phyloP scores from a whole-genome alignment of 2,113 vertebrate species.

The Paramisgurnus dabryanus region DNA sequence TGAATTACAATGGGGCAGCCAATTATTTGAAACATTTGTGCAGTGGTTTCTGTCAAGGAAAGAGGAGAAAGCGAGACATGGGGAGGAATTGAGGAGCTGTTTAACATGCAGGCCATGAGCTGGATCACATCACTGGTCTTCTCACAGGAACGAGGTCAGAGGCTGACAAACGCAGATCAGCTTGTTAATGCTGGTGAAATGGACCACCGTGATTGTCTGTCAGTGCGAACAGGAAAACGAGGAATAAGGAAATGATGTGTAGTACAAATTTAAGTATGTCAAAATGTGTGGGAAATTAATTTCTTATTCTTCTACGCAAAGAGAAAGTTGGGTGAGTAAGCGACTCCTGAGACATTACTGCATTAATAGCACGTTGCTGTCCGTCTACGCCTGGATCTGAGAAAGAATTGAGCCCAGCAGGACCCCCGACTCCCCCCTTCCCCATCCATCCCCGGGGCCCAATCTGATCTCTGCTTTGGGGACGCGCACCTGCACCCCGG shows the following conservation, averaged over 20 bases:
- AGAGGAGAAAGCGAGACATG: conserved; percentile 35
- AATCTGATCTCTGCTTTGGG: conserved; percentile 61
- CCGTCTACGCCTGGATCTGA: conserved; percentile 26
- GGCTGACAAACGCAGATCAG: conserved; percentile 62
- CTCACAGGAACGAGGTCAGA: conserved; percentile 59
- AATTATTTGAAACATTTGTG: conserved; percentile 89
- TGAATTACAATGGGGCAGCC: conserved; percentile 92
- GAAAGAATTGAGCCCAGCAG: conserved; percentile 40
- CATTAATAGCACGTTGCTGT: conserved; percentile 4
- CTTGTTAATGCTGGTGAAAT: conserved; percentile 60
- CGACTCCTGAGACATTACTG: neutral
- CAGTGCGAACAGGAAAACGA: neutral
- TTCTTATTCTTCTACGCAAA: neutral
- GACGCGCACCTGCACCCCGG: conserved; percentile 71
- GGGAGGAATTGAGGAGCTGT: conserved; percentile 55
- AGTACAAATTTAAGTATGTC: neutral
- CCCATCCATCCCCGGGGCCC: conserved; percentile 68
- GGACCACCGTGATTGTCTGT: conserved; percentile 39
- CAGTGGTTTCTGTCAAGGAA: conserved; percentile 74
- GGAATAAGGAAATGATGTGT: neutral
- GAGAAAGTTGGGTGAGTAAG: conserved; percentile 20
- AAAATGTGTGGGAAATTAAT: neutral
- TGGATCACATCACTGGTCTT: conserved; percentile 58
- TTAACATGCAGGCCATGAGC: conserved; percentile 61
- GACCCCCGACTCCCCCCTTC: conserved; percentile 55